These are phyloP conservation scores for Pipistrellus kuhlii DNA, from an alignment of 2,797 vertebrate species.

Conservation along the genomic window DNA sequence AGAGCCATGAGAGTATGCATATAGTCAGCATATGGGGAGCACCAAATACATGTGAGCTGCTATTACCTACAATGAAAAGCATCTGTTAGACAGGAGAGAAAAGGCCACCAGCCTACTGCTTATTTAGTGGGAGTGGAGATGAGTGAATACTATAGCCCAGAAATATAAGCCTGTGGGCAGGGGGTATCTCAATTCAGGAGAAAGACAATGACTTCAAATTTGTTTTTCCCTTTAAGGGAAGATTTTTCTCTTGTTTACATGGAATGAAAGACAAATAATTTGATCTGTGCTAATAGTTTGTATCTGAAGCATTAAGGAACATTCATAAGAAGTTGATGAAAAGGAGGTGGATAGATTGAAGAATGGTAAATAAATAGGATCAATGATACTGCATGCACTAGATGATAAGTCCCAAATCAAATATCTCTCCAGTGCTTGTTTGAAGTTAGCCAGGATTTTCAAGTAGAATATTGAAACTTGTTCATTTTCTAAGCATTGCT, in stretches of 20 bases:
- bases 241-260: not conserved
- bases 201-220: not conserved
- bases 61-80: not conserved
- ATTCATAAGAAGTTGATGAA: not conserved
- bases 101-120: not conserved
- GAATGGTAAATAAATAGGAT: not conserved
- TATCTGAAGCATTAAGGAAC: not conserved
- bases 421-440: not conserved
- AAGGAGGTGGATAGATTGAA: not conserved
- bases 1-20: too few species aligned
- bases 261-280: not conserved
- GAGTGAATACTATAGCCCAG: not conserved
- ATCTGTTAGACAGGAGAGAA: not conserved
- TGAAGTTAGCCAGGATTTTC: not conserved
- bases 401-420: not conserved
- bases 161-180: accelerated
- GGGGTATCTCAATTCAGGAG: not conserved
- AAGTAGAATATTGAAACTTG: not conserved
- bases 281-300: not conserved
- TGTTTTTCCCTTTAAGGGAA: not conserved
- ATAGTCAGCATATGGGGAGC: not conserved
- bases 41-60: not conserved
- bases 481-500: not conserved
- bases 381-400: accelerated
- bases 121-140: not conserved